These are phyloP conservation scores for Scrobipalpa atriplicella DNA, from an alignment of 2,888 invertebrate species.

Conservation along the genomic window DNA sequence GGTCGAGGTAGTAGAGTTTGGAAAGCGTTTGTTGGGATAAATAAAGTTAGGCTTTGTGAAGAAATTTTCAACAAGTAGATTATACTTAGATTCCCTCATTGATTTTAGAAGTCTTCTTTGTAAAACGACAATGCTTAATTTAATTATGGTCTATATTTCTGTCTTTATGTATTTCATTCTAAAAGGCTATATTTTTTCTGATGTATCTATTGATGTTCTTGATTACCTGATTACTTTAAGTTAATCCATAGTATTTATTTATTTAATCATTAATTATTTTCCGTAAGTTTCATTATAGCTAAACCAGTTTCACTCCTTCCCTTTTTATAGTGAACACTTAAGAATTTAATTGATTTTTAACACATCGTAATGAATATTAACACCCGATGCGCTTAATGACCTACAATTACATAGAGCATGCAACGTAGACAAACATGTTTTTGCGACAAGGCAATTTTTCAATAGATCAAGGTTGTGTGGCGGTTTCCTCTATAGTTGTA, in stretches of 20 bases:
- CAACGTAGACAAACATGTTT: conserved; percentile 11
- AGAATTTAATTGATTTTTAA: conserved; percentile 30
- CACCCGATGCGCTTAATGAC: conserved; percentile 24
- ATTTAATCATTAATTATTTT: neutral
- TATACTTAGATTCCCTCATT: neutral
- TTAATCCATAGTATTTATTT: neutral
- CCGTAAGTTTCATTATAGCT: no score
- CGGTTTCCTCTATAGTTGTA: neutral
- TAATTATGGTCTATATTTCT: no score
- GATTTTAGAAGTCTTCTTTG: neutral
- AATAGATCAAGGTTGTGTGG: conserved; percentile 4
- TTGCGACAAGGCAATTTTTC: conserved; percentile 13
- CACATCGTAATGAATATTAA: conserved; percentile 29
- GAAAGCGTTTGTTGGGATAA: neutral
- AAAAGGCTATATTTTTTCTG: neutral
- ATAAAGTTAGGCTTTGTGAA: neutral
- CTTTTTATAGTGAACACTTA: conserved; percentile 18
- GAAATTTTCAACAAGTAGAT: neutral
- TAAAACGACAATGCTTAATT: no score
- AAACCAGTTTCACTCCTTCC: conserved; percentile 17
- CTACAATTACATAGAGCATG: conserved; percentile 27
- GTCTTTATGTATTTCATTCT: no score
- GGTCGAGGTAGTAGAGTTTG: neutral
- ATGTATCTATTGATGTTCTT: no score
- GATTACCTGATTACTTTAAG: neutral